Base-by-base conservation (phyloP, 2,888 invertebrate genomes). In the Ischnus inquisitorius region DNA sequence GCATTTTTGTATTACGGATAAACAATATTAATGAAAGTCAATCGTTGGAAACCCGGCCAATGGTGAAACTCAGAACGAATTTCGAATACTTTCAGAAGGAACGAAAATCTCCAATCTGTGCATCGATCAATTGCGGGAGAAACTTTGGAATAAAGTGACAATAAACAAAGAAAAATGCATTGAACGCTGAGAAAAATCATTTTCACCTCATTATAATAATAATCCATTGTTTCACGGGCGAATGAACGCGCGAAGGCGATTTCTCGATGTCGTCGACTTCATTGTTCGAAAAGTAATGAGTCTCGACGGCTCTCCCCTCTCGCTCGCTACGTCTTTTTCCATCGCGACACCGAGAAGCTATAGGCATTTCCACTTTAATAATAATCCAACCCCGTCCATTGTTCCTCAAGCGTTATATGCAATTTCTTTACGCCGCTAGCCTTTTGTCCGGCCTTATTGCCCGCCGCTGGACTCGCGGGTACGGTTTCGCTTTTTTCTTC, bases 271-370 rank as follows among this genome's bases (percentile, higher is more conserved):
- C 65, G 39, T 16, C 46, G 60, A 41, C n/a, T 48, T 65, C 77
- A 82, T 82, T 82, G 82, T 82, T 82, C 71, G 72, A n/a, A 68
- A 77, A 82, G 57, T 82, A 82, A 82, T 72, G 82, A 82, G 77
- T 72, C 60, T 62, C 43, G 46, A 12, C 51, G n/a, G 65, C 25
- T 77, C 65, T 4, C 28, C 69, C 3, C 25, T 28, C 54, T 41
- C 12, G 60, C 28, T 41, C n/a, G 4, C 54, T 25, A 12, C 22
- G 48, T 25, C 34, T 51, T 48, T 72, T 72, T 82, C 60, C 48
- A 25, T 25, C 48, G 12, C 46, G 41, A 82, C 72, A 48, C 19
- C 8, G 39, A 25, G 28, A 16, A 54, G 48, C 57, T 51, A 48
- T 34, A 41, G 34, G 64, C 60, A 34, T 34, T 8, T 34, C 34